phyloP scores from a whole-genome alignment of 2,113 vertebrate species.

The Hypanus sabinus region DNA sequence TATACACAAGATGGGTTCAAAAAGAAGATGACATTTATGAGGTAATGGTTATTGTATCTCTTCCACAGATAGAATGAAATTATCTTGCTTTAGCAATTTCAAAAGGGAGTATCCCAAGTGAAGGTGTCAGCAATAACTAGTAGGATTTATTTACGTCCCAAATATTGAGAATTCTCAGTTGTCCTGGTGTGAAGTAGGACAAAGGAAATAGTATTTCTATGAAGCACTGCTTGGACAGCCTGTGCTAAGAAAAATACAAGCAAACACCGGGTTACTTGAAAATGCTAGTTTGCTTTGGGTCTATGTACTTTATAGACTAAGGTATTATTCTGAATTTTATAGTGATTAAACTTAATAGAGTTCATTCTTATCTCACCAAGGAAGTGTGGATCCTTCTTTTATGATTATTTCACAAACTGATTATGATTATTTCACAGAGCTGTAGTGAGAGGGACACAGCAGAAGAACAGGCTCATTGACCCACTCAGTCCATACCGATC shows the following conservation, averaged over 20 bases:
- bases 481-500: too few relatives aligned
- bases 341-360: conserved; percentile 2
- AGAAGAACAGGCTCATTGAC: too few relatives aligned
- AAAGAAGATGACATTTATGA: too few relatives aligned
- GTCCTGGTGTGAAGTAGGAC: neutral
- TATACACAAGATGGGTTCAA: too few relatives aligned
- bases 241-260: neutral
- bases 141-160: conserved; percentile 9
- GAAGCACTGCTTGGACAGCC: neutral
- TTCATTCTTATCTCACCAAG: conserved; percentile 26
- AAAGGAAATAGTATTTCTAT: neutral
- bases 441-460: too few relatives aligned
- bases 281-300: neutral
- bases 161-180: conserved; percentile 23
- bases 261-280: conserved; percentile 15
- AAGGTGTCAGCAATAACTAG: too few relatives aligned
- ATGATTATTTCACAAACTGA: neutral
- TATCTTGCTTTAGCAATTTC: neutral
- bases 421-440: too few relatives aligned
- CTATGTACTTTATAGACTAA: neutral
- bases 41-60: conserved; percentile 5
- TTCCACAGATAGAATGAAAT: neutral
- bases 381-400: conserved; percentile 2
- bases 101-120: neutral
- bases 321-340: neutral